These are phyloP conservation scores for Pterocles burchelli DNA, from an alignment of 2,113 vertebrate genomes.

Conservation along the genomic window DNA sequence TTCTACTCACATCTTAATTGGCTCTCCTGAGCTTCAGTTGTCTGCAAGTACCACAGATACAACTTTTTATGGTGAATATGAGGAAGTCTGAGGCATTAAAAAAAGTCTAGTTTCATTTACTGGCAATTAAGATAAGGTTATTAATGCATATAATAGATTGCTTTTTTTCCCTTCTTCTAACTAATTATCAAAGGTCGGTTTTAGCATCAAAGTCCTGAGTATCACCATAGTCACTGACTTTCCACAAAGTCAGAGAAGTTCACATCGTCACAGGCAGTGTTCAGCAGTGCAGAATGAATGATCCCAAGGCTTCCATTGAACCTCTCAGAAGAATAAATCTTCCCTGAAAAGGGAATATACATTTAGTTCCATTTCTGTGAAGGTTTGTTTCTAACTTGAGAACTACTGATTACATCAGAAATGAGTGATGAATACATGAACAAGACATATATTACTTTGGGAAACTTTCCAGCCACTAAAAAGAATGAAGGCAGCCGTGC, in stretches of 20 bases:
- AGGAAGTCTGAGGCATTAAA: not conserved
- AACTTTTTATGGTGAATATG: not conserved
- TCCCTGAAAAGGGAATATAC: constrained; percentile 38
- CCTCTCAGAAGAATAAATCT: constrained; percentile 45
- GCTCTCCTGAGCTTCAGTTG: not conserved
- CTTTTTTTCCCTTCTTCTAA: not conserved
- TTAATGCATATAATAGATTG: not conserved
- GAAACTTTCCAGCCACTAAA: constrained; percentile 41
- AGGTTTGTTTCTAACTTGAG: constrained; percentile 51
- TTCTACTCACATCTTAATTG: not conserved
- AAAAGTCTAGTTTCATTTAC: not conserved
- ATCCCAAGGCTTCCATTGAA: not conserved
- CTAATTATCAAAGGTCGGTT: constrained; percentile 31
- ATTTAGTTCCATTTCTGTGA: constrained; percentile 38
- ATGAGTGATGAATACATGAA: constrained; percentile 43
- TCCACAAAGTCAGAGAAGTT: not conserved
- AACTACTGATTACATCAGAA: constrained; percentile 50
- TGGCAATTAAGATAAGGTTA: constrained; percentile 25
- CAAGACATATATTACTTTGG: constrained; percentile 30
- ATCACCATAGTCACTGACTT: not conserved
- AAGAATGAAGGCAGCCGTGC: not conserved
- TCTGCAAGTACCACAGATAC: not conserved
- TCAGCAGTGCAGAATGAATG: not conserved
- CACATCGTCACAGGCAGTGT: not conserved
- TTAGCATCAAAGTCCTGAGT: not conserved